Evolutionary conservation across 1,140 invertebrate species (phyloP), one percentile per base, ranked within the genome.

Genomic region (Oreohelix idahoensis): DNA sequence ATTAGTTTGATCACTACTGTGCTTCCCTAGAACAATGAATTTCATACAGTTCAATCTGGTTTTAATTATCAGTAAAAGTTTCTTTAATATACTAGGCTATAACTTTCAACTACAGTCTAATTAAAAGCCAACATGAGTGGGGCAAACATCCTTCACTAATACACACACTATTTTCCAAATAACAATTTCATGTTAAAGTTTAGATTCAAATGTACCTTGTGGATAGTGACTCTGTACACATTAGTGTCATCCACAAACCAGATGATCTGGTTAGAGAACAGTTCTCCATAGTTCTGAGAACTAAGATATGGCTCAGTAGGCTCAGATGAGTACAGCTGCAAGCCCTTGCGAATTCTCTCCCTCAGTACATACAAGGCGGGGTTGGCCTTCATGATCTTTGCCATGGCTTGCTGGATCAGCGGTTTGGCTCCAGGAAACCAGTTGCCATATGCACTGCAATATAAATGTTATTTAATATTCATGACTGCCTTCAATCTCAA

Each of bases 361-460:
- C 99, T 94, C 49, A 99, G 93, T 79, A 99, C 99, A 92, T 99
- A 99, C 76, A 99, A 93, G 0, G 99, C 98, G 0, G 99, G 98
- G 94, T 99, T 99, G 0, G 99, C 98, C 93, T 99, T 99, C 97
- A 99, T 99, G 73, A 99, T 99, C 93, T 99, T 99, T 0, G 98
- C 98, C 98, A 99, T 99, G 0, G 98, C 98, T 93, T 99, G 98
- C 90, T 99, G 98, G 86, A 99, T 99, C 0, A 99, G 94, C 0
- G 98, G 98, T 90, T 99, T 99, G 91, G 96, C 97, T 49, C 98
- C 98, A 0, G 98, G 98, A 95, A 99, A 99, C 99, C 99, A 99
- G 92, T 99, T 99, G n/a, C 99, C 99, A 93, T 99, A 99, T 0
- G 98, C 98, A 90, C 97, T 93, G 86, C 42, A 89, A 88, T 17